phyloP scores from a whole-genome alignment of 2,888 invertebrate species.

The Smittia aterrima region DNA sequence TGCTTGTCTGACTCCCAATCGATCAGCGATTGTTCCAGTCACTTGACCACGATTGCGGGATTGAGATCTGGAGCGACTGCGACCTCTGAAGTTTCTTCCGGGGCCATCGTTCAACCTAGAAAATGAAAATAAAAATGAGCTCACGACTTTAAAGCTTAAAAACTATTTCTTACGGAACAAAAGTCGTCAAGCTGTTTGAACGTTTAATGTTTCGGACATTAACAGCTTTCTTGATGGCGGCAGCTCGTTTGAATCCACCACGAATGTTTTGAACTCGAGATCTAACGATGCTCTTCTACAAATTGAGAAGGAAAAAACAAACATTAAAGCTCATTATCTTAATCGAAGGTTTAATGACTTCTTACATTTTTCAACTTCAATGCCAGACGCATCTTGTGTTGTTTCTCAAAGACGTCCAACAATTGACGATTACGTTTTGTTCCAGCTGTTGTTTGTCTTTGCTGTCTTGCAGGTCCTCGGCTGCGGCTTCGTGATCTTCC shows the following conservation, averaged over 20 bases:
- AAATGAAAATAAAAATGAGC: not conserved
- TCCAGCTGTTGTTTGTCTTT: not conserved
- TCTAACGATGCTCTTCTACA: slow-evolving; percentile 54
- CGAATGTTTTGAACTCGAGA: slow-evolving; percentile 36
- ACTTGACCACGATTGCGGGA: not conserved
- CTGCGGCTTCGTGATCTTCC: slow-evolving; percentile 20
- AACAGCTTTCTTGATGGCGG: not conserved
- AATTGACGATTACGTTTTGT: slow-evolving; percentile 48
- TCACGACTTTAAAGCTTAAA: not conserved
- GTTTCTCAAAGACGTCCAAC: slow-evolving; percentile 50
- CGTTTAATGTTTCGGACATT: slow-evolving; percentile 8
- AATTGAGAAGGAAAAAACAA: slow-evolving; percentile 43
- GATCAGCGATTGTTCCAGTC: not conserved
- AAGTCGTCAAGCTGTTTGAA: slow-evolving; percentile 12
- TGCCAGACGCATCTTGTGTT: slow-evolving; percentile 47
- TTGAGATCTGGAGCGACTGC: slow-evolving; percentile 24
- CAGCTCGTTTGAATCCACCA: not conserved
- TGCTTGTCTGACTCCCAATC: slow-evolving; percentile 17
- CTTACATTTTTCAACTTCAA: slow-evolving; percentile 41
- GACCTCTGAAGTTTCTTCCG: not conserved
- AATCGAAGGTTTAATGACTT: not conserved
- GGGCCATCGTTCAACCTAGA: slow-evolving; percentile 30
- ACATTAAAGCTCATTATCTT: not conserved
- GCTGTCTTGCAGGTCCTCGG: not conserved
- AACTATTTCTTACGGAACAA: slow-evolving; percentile 26